A percentile compares a stretch with the other conserved stretches of the same genome.
Evolutionary conservation across 2,888 invertebrate species (phyloP).

Genomic region (Napeogenes sylphis): DNA sequence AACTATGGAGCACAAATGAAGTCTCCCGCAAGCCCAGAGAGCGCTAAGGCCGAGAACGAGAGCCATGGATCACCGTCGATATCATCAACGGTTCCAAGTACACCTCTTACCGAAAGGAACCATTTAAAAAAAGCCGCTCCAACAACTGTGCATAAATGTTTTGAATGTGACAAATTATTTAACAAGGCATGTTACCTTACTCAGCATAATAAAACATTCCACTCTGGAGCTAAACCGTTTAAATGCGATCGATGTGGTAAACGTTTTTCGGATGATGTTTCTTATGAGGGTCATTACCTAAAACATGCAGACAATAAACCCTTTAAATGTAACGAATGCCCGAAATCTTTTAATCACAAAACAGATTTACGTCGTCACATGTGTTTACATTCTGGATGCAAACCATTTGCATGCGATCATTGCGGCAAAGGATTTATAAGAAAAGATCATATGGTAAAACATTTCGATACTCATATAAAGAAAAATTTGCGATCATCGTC

Average conservation of each 20-base stretch:
- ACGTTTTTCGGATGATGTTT: conserved; percentile 84
- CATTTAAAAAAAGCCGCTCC: conserved; percentile 56
- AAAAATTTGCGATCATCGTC: conserved; percentile 66
- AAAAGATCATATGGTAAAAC: conserved; percentile 94
- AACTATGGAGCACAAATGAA: conserved; percentile 71
- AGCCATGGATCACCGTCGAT: conserved; percentile 56
- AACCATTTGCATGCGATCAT: conserved; percentile 87
- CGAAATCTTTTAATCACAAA: conserved; percentile 94
- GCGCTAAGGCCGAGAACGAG: conserved; percentile 63
- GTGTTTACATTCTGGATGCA: conserved; percentile 91
- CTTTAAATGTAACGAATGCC: conserved; percentile 89
- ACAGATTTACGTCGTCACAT: conserved; percentile 91
- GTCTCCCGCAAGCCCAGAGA: conserved; percentile 72
- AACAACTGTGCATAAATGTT: conserved; percentile 80
- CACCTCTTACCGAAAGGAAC: conserved; percentile 66
- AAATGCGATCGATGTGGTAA: conserved; percentile 92
- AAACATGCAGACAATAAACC: conserved; percentile 91
- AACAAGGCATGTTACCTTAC: conserved; percentile 92
- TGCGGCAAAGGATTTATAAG: conserved; percentile 93
- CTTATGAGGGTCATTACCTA: conserved; percentile 84
- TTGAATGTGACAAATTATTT: conserved; percentile 89
- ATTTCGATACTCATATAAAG: conserved; percentile 87
- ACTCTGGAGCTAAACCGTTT: conserved; percentile 90
- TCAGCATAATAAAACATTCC: conserved; percentile 93
- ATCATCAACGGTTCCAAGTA: conserved; percentile 62